These are phyloP conservation scores for Siphamia tubifer DNA, from an alignment of 2,113 vertebrate genomes.

Conservation along the genomic window DNA sequence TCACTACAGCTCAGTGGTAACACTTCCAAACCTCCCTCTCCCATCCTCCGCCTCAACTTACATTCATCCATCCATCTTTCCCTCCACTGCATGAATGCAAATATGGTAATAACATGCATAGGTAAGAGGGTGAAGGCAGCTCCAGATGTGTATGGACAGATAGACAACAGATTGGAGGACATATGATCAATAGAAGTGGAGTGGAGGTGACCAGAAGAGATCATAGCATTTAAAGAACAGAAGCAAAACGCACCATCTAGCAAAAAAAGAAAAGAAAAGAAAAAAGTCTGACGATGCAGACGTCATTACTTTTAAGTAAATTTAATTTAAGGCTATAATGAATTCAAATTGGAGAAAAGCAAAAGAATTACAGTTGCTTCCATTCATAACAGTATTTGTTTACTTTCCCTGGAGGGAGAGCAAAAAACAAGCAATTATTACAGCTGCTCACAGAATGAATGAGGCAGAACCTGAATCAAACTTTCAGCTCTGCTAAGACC, in stretches of 20 bases:
- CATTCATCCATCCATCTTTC: constrained; percentile 15
- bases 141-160: constrained; percentile 16
- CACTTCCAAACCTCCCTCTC: neutral
- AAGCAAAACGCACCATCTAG: neutral
- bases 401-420: constrained; percentile 4
- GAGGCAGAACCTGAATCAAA: constrained; percentile 21
- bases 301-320: constrained; percentile 16
- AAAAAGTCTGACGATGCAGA: neutral
- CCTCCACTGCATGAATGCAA: constrained; percentile 4
- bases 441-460: constrained; percentile 27
- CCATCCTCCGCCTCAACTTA: neutral
- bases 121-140: constrained; percentile 17
- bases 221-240: constrained; percentile 2
- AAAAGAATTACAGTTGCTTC: neutral
- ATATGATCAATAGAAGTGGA: constrained; percentile 45
- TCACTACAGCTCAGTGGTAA: constrained; percentile 55
- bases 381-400: constrained; percentile 16
- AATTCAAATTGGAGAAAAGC: neutral
- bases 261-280: neutral
- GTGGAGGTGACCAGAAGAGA: constrained; percentile 12
- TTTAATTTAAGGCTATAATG: constrained; percentile 13
- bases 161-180: constrained; percentile 6
- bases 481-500: constrained; percentile 6
- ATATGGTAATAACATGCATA: constrained; percentile 27
- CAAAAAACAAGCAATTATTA: constrained; percentile 18